phyloP scores from a whole-genome alignment of 1,140 invertebrate genomes.

The Ruditapes philippinarum region DNA sequence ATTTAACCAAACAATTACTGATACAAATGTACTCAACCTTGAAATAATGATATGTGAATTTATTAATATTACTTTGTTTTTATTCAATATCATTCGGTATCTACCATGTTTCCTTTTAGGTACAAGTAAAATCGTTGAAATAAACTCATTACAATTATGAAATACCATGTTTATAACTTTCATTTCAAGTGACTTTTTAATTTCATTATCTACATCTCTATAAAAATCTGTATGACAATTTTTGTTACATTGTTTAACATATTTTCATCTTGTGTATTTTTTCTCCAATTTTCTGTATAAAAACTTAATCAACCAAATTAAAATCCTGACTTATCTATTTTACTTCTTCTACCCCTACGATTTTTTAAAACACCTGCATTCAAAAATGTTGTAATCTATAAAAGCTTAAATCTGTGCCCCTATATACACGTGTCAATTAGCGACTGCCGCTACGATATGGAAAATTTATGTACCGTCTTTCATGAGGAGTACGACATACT shows the following conservation, averaged over 20 bases:
- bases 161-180: too few species aligned
- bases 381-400: too few species aligned
- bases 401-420: too few species aligned
- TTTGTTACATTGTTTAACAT: too few species aligned
- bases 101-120: too few species aligned
- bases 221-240: too few species aligned
- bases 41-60: constrained; percentile 68
- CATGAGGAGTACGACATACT: background rate
- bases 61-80: constrained; percentile 68
- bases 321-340: constrained; percentile 2
- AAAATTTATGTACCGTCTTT: too few species aligned
- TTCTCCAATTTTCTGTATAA: too few species aligned
- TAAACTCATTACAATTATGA: constrained; percentile 48
- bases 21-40: too few species aligned
- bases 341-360: constrained; percentile 47
- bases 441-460: background rate
- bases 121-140: constrained; percentile 68
- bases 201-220: constrained; percentile 40
- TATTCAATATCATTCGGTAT: constrained; percentile 72
- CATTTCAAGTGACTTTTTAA: constrained; percentile 43
- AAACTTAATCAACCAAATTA: too few species aligned
- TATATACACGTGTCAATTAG: background rate
- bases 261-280: too few species aligned
- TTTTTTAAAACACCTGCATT: constrained; percentile 21
- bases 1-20: constrained; percentile 61